Evolutionary conservation across 1,140 invertebrate genomes (phyloP).

Genomic region (Drosophila pseudoobscura): DNA sequence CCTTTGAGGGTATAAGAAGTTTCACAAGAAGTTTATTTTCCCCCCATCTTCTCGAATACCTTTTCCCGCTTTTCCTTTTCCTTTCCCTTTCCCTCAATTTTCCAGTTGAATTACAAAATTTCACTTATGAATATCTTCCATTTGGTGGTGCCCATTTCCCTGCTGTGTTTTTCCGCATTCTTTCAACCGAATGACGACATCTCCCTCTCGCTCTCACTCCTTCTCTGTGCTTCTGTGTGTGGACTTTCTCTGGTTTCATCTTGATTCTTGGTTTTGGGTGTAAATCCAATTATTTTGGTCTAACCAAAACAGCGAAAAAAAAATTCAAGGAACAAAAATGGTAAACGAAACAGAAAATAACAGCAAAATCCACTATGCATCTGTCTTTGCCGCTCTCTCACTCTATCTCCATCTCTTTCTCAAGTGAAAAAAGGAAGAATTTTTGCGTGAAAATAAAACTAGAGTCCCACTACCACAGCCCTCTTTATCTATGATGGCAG

Average conservation of each 20-base stretch:
- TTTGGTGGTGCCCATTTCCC: conserved; percentile 5
- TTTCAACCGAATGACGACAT: conserved; percentile 34
- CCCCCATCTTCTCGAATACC: neutral
- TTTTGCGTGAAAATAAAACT: conserved; percentile 16
- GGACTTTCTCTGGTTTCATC: conserved; percentile 4
- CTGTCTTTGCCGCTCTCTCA: neutral
- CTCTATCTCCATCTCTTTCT: conserved; percentile 9
- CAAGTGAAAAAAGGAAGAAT: neutral
- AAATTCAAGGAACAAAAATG: conserved; percentile 1
- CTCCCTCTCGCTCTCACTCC: conserved; percentile 1
- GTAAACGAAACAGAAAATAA: conserved; percentile 21
- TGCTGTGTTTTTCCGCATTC: conserved; percentile 7
- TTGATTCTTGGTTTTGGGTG: conserved; percentile 41
- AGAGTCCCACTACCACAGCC: neutral
- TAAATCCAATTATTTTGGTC: conserved; percentile 53
- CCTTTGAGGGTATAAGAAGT: no score
- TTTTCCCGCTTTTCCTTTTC: neutral
- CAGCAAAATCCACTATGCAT: conserved; percentile 39
- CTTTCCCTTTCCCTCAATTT: neutral
- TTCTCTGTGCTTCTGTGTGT: neutral
- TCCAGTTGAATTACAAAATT: conserved; percentile 42
- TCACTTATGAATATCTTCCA: conserved; percentile 47
- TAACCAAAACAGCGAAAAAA: conserved; percentile 39
- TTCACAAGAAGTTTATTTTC: neutral
- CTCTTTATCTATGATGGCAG: neutral